Conservation (phyloP, 2,113 vertebrate genomes). For the Alethe diademata region DNA sequence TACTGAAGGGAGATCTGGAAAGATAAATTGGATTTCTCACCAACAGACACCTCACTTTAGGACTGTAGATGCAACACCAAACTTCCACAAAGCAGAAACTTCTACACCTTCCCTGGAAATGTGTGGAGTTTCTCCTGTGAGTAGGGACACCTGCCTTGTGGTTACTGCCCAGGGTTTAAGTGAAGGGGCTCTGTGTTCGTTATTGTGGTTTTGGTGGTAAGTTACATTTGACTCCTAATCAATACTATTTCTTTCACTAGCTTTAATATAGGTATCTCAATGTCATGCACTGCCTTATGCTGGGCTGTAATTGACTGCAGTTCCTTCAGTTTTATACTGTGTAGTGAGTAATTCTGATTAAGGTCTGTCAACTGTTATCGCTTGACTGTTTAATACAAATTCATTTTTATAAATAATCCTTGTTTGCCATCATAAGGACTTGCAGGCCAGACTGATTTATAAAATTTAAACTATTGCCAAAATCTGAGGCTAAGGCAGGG, state of each 20-base stretch:
- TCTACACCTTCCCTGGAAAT: not conserved
- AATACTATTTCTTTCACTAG: not conserved
- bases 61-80: not conserved
- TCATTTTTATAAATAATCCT: not conserved
- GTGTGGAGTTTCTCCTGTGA: not conserved
- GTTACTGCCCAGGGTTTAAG: not conserved
- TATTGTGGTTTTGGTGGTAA: not conserved
- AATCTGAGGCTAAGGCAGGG: not conserved
- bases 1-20: not conserved
- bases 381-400: not conserved
- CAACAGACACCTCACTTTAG: not conserved
- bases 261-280: not conserved
- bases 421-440: not conserved
- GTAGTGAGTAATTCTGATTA: not conserved
- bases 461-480: not conserved
- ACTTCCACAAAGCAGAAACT: not conserved
- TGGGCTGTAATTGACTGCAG: not conserved
- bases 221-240: not conserved
- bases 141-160: not conserved
- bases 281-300: not conserved
- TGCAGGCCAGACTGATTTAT: not conserved
- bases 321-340: not conserved
- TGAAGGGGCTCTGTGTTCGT: not conserved
- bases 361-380: not conserved
- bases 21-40: not conserved